Conservation (phyloP, 2,888 invertebrate species). For the Urechis unicinctus region DNA sequence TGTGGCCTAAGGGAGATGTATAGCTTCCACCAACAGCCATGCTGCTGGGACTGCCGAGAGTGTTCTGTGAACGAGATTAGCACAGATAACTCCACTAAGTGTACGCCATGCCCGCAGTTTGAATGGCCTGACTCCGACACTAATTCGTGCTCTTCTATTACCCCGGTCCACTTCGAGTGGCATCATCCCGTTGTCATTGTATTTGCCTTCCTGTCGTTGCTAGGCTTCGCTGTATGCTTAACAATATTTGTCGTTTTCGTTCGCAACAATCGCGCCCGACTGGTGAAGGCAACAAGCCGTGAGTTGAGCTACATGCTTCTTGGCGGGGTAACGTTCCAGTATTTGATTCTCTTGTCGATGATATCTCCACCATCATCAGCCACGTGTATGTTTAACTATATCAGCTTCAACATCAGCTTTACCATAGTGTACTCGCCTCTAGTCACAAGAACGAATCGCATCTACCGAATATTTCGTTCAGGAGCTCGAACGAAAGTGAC, state of each 20-base stretch:
- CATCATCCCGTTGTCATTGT: constrained; percentile 17
- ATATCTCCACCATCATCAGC: constrained; percentile 26
- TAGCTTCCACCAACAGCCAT: constrained; percentile 31
- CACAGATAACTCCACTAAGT: constrained; percentile 26
- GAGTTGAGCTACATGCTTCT: constrained; percentile 38
- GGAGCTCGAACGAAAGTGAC: constrained; percentile 27
- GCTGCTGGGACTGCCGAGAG: constrained; percentile 36
- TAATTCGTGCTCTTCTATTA: constrained; percentile 13
- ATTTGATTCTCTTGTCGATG: constrained; percentile 30
- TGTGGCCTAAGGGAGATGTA: constrained; percentile 28
- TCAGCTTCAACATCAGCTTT: constrained; percentile 39
- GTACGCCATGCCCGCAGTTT: constrained; percentile 23
- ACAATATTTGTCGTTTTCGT: constrained; percentile 19
- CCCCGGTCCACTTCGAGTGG: constrained; percentile 13
- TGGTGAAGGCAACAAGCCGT: constrained; percentile 40
- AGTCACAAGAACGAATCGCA: constrained; percentile 38
- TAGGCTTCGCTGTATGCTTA: constrained; percentile 19
- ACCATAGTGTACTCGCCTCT: constrained; percentile 38
- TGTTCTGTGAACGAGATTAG: constrained; percentile 35
- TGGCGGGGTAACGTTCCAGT: constrained; percentile 30
- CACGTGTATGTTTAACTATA: constrained; percentile 31
- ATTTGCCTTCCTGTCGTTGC: constrained; percentile 7
- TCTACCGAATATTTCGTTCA: constrained; percentile 37
- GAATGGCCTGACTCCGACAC: constrained; percentile 20
- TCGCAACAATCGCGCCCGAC: constrained; percentile 25